Evolutionary conservation across 2,888 invertebrate genomes (phyloP).

Genomic region (Metacarcinus magister): DNA sequence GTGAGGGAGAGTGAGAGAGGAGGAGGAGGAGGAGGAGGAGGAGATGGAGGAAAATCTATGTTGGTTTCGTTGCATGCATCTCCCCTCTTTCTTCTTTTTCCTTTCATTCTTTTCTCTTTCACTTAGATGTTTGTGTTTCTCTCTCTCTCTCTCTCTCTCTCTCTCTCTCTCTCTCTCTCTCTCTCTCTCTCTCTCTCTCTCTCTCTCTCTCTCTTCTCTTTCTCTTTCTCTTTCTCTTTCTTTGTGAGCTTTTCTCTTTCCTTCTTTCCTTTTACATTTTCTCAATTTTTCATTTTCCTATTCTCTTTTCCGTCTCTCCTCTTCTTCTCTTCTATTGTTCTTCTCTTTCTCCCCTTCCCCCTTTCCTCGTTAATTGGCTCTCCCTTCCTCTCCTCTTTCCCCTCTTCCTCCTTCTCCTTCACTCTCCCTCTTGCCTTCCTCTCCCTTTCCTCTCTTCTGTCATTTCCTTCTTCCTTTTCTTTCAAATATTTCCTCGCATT

Average conservation of each 20-base stretch:
- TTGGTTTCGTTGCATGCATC: neutral
- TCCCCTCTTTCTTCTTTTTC: neutral
- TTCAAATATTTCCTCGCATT: conserved; percentile 11
- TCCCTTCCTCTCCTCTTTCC: neutral
- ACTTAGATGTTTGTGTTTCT: neutral
- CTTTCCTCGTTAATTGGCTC: neutral
- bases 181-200: conserved; percentile 48
- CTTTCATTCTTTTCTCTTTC: too few species aligned
- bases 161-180: conserved; percentile 48
- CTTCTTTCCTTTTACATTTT: neutral
- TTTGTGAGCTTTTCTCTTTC: neutral
- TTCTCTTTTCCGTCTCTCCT: neutral
- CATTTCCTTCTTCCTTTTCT: conserved; percentile 21
- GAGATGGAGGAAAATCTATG: neutral
- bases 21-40: neutral
- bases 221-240: neutral
- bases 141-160: conserved; percentile 4
- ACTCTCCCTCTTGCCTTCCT: neutral
- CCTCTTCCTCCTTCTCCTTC: neutral
- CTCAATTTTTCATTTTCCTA: neutral
- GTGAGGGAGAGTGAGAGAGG: too few species aligned
- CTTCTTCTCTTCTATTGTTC: neutral
- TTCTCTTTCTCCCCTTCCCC: neutral
- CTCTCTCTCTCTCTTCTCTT: conserved; percentile 18
- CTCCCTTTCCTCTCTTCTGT: conserved; percentile 7